Conservation (phyloP, 2,113 vertebrate species). For the Caranx melampygus region DNA sequence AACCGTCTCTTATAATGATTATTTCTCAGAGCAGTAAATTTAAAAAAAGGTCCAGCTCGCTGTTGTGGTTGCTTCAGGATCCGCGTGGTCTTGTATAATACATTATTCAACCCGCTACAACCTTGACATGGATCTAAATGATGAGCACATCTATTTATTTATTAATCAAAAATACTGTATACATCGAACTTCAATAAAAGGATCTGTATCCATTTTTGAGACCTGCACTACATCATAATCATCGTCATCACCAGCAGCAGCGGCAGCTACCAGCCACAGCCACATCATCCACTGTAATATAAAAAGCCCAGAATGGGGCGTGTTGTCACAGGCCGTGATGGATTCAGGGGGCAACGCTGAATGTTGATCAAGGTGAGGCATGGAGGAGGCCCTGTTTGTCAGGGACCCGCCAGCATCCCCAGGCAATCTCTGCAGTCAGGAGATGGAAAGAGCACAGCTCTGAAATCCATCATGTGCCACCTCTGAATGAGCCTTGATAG, state of each 20-base stretch:
- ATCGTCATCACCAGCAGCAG: slow-evolving; percentile 43
- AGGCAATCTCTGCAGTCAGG: slow-evolving; percentile 78
- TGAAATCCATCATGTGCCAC: slow-evolving; percentile 79
- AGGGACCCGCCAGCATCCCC: slow-evolving; percentile 78
- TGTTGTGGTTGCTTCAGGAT: slow-evolving; percentile 35
- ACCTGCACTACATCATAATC: slow-evolving; percentile 64
- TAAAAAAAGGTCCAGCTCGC: slow-evolving; percentile 9
- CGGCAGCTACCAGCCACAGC: slow-evolving; percentile 47
- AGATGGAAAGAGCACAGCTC: slow-evolving; percentile 78
- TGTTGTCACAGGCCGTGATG: slow-evolving; percentile 77
- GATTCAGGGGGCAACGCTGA: slow-evolving; percentile 77
- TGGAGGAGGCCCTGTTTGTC: slow-evolving; percentile 78
- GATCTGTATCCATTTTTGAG: slow-evolving; percentile 50
- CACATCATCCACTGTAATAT: slow-evolving; percentile 67
- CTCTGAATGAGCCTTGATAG: slow-evolving; percentile 69
- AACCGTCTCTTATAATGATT: slow-evolving; percentile 33
- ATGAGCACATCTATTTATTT: slow-evolving; percentile 64
- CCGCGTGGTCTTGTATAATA: slow-evolving; percentile 34
- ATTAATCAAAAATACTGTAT: slow-evolving; percentile 67
- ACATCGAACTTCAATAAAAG: slow-evolving; percentile 65
- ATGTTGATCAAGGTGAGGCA: slow-evolving; percentile 85
- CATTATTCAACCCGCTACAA: slow-evolving; percentile 51
- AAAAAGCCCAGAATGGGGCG: slow-evolving; percentile 71
- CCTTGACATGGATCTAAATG: slow-evolving; percentile 48
- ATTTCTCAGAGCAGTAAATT: slow-evolving; percentile 30